Base-by-base conservation (phyloP, 2,797 vertebrate species). In the Dryobates pubescens region DNA sequence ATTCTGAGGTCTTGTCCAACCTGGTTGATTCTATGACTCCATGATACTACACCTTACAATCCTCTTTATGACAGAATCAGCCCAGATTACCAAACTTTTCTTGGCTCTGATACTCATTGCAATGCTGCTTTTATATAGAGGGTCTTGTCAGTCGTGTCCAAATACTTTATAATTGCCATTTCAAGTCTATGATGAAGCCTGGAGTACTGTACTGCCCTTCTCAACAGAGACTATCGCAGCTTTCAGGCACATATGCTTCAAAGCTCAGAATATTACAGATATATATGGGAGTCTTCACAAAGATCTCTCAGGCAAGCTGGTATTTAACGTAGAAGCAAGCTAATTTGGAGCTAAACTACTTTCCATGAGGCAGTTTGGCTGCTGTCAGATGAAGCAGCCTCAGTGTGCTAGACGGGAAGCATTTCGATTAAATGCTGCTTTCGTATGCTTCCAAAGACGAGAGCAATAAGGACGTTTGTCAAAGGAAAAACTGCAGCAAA, bases 241-340 rank as follows among this genome's bases (percentile, higher is more conserved):
- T 98, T 95, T 97, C 4, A 2, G 92, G 97, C 95, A 96, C 97
- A 97, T 97, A 97, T 97, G 97, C 97, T 97, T 97, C 96, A 97
- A 97, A 97, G 97, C 93, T 96, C 91, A 76, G 95, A 96, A 95
- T 97, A 96, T 97, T 97, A 97, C 96, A 95, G 93, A 97, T 97
- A 97, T 97, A 97, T 93, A 97, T 96, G 90, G 85, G 93, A 94
- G 63, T 92, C 97, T 96, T 97, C 92, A 95, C 94, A 93, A 96
- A 97, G 96, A 97, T 96, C 96, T 98, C 96, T 95, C 95, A 97
- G 97, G 96, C 97, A 98, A 97, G 97, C 97, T 98, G 97, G 97
- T 98, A 98, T 98, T 98, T 98, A 98, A 98, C 96, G 3, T 79
- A 97, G 96, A 97, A 97, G 96, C 67, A 96, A 97, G 97, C 97